Percentiles rank a stretch among this genome's conserved stretches.
Conservation (phyloP, 2,888 invertebrate species). For the Alloscopus bannaensis region DNA sequence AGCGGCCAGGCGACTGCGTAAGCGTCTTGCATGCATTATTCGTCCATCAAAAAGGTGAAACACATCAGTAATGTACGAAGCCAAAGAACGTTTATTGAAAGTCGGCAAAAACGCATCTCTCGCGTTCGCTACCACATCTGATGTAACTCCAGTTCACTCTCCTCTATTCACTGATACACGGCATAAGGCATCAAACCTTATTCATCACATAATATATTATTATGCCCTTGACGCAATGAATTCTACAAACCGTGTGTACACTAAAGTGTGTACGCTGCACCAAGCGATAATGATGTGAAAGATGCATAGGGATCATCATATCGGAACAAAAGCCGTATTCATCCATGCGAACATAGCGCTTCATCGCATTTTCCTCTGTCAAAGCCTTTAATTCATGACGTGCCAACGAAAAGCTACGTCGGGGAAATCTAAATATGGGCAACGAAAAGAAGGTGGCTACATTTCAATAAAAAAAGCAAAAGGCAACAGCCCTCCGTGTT, state of each 20-base stretch:
- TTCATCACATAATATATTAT: no score
- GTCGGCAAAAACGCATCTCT: no score
- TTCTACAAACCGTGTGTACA: no score
- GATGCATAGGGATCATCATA: constrained; percentile 7
- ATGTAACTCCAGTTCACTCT: no score
- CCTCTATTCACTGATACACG: no score
- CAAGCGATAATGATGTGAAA: constrained; percentile 18
- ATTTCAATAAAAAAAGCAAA: constrained; percentile 37
- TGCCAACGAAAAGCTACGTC: constrained; percentile 1
- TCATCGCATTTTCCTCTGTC: constrained; percentile 26
- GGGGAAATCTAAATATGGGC: constrained; percentile 38
- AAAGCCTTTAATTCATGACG: constrained; percentile 53
- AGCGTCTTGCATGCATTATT: no score
- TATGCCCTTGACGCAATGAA: no score
- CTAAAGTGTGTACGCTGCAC: background rate
- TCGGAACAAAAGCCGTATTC: background rate
- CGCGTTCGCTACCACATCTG: no score
- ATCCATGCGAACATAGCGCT: background rate
- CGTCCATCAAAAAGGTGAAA: constrained; percentile 23
- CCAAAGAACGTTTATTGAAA: no score
- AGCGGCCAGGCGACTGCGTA: background rate
- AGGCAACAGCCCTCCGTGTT: background rate
- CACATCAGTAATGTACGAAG: constrained; percentile 10
- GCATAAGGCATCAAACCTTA: no score
- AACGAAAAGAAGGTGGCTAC: constrained; percentile 47